Conservation (phyloP, 23 tunicate genomes). For the Trididemnum miniatum region DNA sequence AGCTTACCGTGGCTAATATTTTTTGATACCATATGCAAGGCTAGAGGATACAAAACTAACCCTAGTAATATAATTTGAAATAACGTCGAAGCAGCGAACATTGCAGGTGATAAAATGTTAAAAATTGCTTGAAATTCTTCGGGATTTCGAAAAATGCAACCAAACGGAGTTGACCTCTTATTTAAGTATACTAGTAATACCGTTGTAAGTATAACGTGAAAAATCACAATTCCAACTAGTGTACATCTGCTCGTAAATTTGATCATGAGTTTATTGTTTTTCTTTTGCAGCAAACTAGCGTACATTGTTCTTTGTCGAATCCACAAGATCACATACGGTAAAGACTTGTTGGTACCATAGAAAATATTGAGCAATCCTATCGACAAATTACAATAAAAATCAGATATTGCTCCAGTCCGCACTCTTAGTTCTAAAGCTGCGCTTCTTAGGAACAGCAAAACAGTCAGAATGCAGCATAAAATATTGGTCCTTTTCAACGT, state of each 20-base stretch:
- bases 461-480: background rate
- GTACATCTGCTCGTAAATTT: background rate
- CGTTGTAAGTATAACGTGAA: background rate
- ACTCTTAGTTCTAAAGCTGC: background rate
- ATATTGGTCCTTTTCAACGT: slow-evolving; percentile 6
- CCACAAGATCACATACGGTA: slow-evolving; percentile 19
- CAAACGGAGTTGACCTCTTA: background rate
- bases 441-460: background rate
- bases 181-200: background rate
- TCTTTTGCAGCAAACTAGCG: background rate
- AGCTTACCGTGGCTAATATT: background rate
- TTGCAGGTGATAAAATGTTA: background rate
- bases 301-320: slow-evolving; percentile 16
- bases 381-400: background rate
- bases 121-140: background rate
- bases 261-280: no score
- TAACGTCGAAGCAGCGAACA: background rate
- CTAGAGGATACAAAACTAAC: slow-evolving; percentile 9
- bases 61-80: background rate
- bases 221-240: background rate
- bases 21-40: background rate
- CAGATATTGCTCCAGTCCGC: background rate
- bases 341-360: background rate
- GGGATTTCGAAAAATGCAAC: background rate
- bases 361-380: no score